phyloP scores from a whole-genome alignment of 2,888 invertebrate genomes.

The Schrankia costaestrigalis region DNA sequence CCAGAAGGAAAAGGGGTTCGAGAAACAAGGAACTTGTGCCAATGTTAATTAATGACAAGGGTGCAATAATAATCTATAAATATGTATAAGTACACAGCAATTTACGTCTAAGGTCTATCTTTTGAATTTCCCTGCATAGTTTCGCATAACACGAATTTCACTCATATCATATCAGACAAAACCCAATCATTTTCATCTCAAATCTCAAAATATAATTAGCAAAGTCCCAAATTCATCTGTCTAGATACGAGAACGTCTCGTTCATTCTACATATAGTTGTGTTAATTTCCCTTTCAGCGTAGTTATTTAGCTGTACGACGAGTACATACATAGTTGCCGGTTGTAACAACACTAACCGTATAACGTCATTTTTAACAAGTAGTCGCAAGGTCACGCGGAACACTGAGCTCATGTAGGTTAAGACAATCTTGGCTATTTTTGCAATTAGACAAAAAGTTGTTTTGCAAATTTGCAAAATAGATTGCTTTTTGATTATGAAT shows the following conservation, averaged over 20 bases:
- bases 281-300: constrained; percentile 26
- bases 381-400: constrained; percentile 22
- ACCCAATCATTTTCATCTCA: too few species aligned
- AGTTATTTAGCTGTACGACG: constrained; percentile 9
- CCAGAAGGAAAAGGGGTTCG: too few species aligned
- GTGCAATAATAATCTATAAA: too few species aligned
- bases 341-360: constrained; percentile 11
- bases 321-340: constrained; percentile 19
- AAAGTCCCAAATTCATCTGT: not conserved
- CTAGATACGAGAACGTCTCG: not conserved
- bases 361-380: constrained; percentile 20
- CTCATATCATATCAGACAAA: too few species aligned
- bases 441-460: not conserved
- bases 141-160: too few species aligned
- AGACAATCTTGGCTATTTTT: not conserved
- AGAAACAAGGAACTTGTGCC: too few species aligned
- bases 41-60: too few species aligned
- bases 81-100: too few species aligned
- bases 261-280: constrained; percentile 1
- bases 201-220: too few species aligned
- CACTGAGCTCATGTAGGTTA: constrained; percentile 2
- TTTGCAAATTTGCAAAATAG: constrained; percentile 10
- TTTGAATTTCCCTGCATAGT: too few species aligned
- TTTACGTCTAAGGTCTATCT: too few species aligned
- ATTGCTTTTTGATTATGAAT: too few species aligned